Evolutionary conservation across 2,797 vertebrate genomes (phyloP).

Genomic region (Hylomyscus alleni): DNA sequence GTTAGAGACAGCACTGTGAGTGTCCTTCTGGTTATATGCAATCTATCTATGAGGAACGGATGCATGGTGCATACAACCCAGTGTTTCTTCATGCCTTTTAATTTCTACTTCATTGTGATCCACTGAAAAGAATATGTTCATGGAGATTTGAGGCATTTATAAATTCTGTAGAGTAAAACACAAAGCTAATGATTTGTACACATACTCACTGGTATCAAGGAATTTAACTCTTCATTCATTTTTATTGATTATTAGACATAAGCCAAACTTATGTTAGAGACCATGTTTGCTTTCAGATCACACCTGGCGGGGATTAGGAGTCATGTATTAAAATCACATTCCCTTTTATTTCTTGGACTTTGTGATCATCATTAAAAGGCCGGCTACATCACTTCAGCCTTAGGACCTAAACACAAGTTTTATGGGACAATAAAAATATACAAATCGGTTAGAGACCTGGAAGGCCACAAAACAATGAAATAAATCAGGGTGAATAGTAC

Average conservation of each 20-base stretch:
- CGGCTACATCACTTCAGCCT: not conserved
- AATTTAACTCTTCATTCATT: not conserved
- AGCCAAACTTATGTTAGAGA: not conserved
- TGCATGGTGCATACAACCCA: not conserved
- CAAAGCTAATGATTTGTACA: not conserved
- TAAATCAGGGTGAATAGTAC: not conserved
- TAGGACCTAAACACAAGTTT: not conserved
- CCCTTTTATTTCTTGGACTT: not conserved
- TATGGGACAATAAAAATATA: slow-evolving; percentile 23
- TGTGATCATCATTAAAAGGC: not conserved
- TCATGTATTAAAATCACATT: not conserved
- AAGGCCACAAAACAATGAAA: not conserved
- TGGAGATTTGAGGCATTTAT: not conserved
- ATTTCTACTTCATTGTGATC: not conserved
- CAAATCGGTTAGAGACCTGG: not conserved
- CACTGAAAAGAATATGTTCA: not conserved
- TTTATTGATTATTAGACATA: not conserved
- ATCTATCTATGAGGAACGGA: not conserved
- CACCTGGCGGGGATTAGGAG: not conserved
- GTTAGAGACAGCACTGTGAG: not conserved
- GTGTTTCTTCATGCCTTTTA: not conserved
- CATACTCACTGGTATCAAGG: not conserved
- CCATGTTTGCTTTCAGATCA: not conserved
- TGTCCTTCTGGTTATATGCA: rapidly evolving
- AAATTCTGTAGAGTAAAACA: not conserved